phyloP scores from a whole-genome alignment of 2,888 invertebrate genomes.

The Acrobasis consociella region DNA sequence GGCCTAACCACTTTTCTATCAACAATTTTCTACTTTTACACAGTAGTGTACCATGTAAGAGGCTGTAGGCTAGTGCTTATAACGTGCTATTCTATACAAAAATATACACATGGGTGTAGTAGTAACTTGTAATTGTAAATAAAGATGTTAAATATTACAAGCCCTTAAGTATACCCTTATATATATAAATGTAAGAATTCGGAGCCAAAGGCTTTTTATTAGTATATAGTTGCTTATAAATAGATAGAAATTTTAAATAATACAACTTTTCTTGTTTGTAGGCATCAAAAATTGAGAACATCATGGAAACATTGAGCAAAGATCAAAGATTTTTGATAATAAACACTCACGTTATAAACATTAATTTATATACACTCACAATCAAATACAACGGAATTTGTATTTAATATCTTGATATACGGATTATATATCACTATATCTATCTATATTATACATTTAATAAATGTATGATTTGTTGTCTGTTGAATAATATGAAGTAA shows the following conservation, averaged over 20 bases:
- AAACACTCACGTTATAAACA: background rate
- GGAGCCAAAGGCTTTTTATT: too few species aligned
- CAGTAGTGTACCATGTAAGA: constrained; percentile 49
- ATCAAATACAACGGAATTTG: background rate
- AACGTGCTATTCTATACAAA: background rate
- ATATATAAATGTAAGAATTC: background rate
- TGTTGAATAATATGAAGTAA: constrained; percentile 23
- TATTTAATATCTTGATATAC: constrained; percentile 8
- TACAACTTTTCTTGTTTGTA: too few species aligned
- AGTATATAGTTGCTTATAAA: too few species aligned
- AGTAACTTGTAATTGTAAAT: background rate
- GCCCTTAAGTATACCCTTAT: background rate
- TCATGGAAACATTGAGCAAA: too few species aligned
- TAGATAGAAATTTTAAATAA: too few species aligned
- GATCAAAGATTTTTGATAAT: background rate
- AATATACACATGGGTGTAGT: background rate
- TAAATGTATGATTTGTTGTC: constrained; percentile 24
- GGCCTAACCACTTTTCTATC: constrained; percentile 34
- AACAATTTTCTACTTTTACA: constrained; percentile 66
- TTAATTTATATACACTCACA: background rate
- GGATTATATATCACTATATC: background rate
- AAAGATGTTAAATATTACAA: background rate
- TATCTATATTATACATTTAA: background rate
- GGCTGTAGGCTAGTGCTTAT: constrained; percentile 2
- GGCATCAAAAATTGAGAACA: background rate